Evolutionary conservation across 2,888 invertebrate species (phyloP), one percentile per base, ranked within the genome.

Genomic region (Cremastinae sp.): DNA sequence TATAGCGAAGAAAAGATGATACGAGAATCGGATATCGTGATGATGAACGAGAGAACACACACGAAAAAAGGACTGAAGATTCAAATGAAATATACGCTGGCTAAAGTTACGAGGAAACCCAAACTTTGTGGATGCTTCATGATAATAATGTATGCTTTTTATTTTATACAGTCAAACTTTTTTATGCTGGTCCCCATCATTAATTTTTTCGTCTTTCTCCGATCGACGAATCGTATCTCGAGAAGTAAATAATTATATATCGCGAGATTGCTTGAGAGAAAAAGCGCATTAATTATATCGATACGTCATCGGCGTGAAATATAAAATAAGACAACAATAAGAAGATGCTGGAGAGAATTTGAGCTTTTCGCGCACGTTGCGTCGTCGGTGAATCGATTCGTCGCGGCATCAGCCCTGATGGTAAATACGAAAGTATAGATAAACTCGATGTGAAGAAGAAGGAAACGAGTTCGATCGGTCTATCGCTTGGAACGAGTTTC

Each of bases 301-400:
- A 45, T 59, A 59, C 14, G 22, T 20, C 14, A 5, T 5, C 5
- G 5, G 28, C 2, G 37, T 12, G 16, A 7, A 10, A 61, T 61
- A 8, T 7, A 47, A 18, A 18, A 49, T 18, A 16, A 9, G 47
- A 2, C 5, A 18, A 49, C 4, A 16, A 9, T 14, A 1, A 10
- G 16, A 5, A 7, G 22, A 39, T 55, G 16, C 53, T 22, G 43
- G 66, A 79, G 80, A 83, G 82, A 82, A 81, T 84, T 80, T 77
- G 75, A 70, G 69, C 68, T 72, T 73, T 73, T 73, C 75, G 45
- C 64, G 74, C 64, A n/a, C 51, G 53, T 80, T 81, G 86, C 85
- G 85, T 84, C 85, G 85, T 84, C 84, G 84, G 78, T 78, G 73
- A 83, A 87, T 85, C 84, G 83, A 87, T 87, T 87, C 79, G 86